phyloP scores from a whole-genome alignment of 2,888 invertebrate genomes.

The Noctua janthe region DNA sequence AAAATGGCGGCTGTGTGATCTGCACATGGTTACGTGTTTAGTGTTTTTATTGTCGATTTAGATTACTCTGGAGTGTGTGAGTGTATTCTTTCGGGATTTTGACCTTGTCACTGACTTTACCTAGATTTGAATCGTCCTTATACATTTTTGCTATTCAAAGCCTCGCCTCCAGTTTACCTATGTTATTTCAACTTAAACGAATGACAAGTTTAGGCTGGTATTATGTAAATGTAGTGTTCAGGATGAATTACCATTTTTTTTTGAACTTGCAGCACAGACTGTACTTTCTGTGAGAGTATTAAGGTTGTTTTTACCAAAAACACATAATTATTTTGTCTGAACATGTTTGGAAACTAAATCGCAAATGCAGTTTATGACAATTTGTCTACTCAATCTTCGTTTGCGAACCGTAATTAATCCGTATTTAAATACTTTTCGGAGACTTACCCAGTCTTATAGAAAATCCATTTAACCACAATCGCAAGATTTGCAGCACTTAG shows the following conservation, averaged over 20 bases:
- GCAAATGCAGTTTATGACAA: neutral
- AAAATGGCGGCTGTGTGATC: conserved; percentile 20
- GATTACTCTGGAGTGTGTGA: neutral
- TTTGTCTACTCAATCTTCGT: neutral
- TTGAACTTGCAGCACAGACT: neutral
- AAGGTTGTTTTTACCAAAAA: neutral
- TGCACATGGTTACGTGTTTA: conserved; percentile 45
- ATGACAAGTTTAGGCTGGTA: neutral
- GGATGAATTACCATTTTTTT: no score
- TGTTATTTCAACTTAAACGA: neutral
- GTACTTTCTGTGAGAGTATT: neutral
- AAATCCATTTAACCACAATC: conserved; percentile 18
- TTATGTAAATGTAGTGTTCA: neutral
- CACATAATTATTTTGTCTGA: neutral
- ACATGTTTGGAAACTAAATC: neutral
- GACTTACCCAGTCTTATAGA: conserved; percentile 15
- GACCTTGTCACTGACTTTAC: conserved; percentile 17
- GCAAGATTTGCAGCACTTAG: conserved; percentile 2
- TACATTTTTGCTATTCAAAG: neutral
- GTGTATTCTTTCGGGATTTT: conserved; percentile 11
- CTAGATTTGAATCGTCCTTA: neutral
- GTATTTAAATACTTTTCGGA: neutral
- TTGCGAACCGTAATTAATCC: neutral
- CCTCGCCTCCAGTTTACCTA: neutral
- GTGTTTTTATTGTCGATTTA: conserved; percentile 50